Base-by-base conservation (phyloP, 2,888 invertebrate species). In the Bellardia pandia region DNA sequence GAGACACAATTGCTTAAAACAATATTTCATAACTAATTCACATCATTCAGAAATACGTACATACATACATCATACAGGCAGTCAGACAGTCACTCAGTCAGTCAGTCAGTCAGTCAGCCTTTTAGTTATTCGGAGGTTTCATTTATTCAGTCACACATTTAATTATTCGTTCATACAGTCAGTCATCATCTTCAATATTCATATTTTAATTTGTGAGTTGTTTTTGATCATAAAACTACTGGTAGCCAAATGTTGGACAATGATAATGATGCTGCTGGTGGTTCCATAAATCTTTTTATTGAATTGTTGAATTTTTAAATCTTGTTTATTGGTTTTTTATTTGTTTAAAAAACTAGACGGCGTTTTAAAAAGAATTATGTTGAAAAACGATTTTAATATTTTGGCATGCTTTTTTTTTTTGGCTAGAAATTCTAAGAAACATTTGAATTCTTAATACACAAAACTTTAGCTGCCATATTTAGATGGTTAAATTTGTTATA, bases 1-100 rank as follows among this genome's bases (percentile, higher is more conserved):
- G 51, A 51, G 51, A 51, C 51, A 51, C 51, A 51, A 51, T 51
- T 51, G 51, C 51, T 51, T 51, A 51, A 51, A 51, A 51, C 51
- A 51, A 51, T 51, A 51, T 51, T n/a, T 51, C 51, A 51, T 5
- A 5, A 14, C 51, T n/a, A 51, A 51, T 51, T 51, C 51, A n/a
- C 51, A 51, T n/a, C 51, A 51, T 51, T 51, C n/a, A 51, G 3
- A 6, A 4, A 45, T 5, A 6, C 5, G 0, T 37, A 37, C 37
- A 5, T 45, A 13, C 9, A 9, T 11, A 45, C 45, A 45, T 3
- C 42, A 51, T 9, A 51, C 51, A 53, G n/a, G 53, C n/a, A 45
- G 1, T 16, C 53, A 14, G 7, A 8, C 53, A 53, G n/a, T n/a
- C 53, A 53, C 4, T 14, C 42, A 42, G 42, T 42, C 51, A 0